Evolutionary conservation across 1,140 invertebrate genomes (phyloP).

Genomic region (Nasonia longicornis): DNA sequence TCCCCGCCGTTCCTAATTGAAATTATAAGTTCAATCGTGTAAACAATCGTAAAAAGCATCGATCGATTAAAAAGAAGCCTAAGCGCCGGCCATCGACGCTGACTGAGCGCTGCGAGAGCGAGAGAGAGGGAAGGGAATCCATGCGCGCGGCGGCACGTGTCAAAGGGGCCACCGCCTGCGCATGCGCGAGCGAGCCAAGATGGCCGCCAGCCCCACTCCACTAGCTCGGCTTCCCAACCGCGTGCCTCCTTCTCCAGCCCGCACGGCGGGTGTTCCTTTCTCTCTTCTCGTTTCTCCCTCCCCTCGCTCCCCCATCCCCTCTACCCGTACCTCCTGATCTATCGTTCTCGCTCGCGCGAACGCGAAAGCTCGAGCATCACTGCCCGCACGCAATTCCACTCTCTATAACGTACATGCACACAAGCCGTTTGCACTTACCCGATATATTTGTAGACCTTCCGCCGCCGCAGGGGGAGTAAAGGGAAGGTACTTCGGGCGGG

Average conservation of each 20-base stretch:
- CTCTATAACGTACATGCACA: not conserved
- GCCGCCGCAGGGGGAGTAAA: not conserved
- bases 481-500: not conserved
- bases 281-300: not conserved
- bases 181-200: slow-evolving; percentile 55
- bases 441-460: slow-evolving; percentile 31
- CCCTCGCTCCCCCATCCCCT: not conserved
- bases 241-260: slow-evolving; percentile 15
- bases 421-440: slow-evolving; percentile 34
- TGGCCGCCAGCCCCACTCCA: slow-evolving; percentile 54
- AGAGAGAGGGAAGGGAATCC: not conserved
- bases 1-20: slow-evolving; percentile 24
- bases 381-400: slow-evolving; percentile 4
- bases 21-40: slow-evolving; percentile 40
- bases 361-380: not conserved
- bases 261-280: slow-evolving; percentile 38
- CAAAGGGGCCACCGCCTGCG: slow-evolving; percentile 52
- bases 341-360: slow-evolving; percentile 1
- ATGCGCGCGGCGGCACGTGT: slow-evolving; percentile 62
- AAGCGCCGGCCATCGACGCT: slow-evolving; percentile 32
- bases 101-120: not conserved
- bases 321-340: not conserved
- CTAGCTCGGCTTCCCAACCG: slow-evolving; percentile 41
- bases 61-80: slow-evolving; percentile 39
- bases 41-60: slow-evolving; percentile 35